Conservation (phyloP, 2,888 invertebrate genomes). For the Seladonia tumulorum region DNA sequence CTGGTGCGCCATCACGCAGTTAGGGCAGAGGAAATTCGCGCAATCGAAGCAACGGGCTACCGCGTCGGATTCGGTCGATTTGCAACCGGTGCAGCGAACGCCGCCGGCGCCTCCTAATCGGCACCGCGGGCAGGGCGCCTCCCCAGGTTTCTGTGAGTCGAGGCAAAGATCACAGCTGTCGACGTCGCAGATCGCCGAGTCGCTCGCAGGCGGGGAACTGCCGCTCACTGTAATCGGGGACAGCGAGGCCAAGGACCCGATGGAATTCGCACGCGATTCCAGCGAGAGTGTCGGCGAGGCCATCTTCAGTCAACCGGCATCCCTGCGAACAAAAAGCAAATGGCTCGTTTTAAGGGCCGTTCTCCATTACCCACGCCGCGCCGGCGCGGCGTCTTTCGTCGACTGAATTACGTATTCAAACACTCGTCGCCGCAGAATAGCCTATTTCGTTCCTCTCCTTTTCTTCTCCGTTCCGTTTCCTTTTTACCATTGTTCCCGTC, state of each 20-base stretch:
- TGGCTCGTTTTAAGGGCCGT: not conserved
- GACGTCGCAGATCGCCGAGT: slow-evolving; percentile 91
- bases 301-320: slow-evolving; percentile 96
- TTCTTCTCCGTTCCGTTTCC: not conserved
- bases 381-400: not conserved
- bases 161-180: slow-evolving; percentile 84
- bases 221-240: slow-evolving; percentile 94
- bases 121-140: slow-evolving; percentile 82
- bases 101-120: slow-evolving; percentile 87
- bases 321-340: slow-evolving; percentile 86
- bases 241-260: slow-evolving; percentile 90
- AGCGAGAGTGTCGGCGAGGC: slow-evolving; percentile 96
- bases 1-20: slow-evolving; percentile 99
- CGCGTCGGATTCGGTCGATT: slow-evolving; percentile 96
- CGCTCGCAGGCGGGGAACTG: slow-evolving; percentile 94
- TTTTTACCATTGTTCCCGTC: not conserved
- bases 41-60: slow-evolving; percentile 98
- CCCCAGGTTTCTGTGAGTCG: slow-evolving; percentile 81
- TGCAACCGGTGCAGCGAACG: slow-evolving; percentile 97
- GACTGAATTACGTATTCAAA: not conserved
- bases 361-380: not conserved
- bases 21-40: slow-evolving; percentile 97
- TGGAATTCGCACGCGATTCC: slow-evolving; percentile 96
- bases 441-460: not conserved
- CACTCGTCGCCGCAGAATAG: not conserved